Evolutionary conservation across 2,888 invertebrate genomes (phyloP).

Genomic region (Coronaproctus castanopsis): DNA sequence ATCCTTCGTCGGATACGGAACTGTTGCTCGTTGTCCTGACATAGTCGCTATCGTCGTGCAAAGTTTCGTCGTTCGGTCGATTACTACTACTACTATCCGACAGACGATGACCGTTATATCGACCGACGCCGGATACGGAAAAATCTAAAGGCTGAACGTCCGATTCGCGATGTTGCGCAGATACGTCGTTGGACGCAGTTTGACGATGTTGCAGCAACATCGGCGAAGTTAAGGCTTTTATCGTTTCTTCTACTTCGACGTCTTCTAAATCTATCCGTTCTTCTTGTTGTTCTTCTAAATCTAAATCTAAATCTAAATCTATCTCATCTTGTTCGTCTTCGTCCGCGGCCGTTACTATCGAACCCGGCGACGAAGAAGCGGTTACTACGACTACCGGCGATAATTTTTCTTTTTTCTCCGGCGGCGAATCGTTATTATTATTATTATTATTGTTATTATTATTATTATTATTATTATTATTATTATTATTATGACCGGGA

Average conservation of each 20-base stretch:
- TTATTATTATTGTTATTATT: constrained; percentile 4
- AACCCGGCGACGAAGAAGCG: not conserved
- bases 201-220: constrained; percentile 10
- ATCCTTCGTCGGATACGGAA: not conserved
- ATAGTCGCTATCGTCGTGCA: not conserved
- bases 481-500: not conserved
- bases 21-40: not conserved
- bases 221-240: not conserved
- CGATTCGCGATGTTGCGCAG: constrained; percentile 1
- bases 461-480: not conserved
- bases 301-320: not conserved
- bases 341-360: not conserved
- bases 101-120: constrained; percentile 11
- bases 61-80: too few species aligned
- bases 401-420: constrained; percentile 6
- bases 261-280: not conserved
- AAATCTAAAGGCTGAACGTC: constrained; percentile 11
- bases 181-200: not conserved
- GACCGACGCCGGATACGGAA: constrained; percentile 3
- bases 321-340: not conserved
- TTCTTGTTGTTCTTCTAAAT: not conserved
- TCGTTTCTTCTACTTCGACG: not conserved
- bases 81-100: not conserved
- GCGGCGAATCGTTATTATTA: constrained; percentile 12
- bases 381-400: not conserved